phyloP scores from a whole-genome alignment of 2,888 invertebrate genomes.

The Tachina grossa region DNA sequence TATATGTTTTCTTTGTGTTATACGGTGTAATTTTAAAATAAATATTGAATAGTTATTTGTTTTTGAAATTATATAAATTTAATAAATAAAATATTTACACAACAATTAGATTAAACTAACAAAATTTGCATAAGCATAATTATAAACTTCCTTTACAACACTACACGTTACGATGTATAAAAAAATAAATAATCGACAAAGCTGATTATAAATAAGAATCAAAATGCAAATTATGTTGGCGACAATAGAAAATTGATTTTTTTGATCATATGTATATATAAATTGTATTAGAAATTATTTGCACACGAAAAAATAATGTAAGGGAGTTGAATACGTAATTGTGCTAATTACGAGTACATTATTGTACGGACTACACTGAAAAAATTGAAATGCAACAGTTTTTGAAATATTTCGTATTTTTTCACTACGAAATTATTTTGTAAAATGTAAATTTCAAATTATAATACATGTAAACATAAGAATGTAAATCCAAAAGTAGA shows the following conservation, averaged over 20 bases:
- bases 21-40: background rate
- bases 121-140: background rate
- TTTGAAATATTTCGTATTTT: no score
- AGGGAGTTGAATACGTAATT: background rate
- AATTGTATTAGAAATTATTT: background rate
- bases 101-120: slow-evolving; percentile 7
- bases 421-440: no score
- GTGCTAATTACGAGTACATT: no score
- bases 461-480: no score
- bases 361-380: no score
- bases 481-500: no score
- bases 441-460: no score
- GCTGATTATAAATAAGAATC: slow-evolving; percentile 19
- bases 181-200: background rate
- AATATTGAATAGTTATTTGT: background rate
- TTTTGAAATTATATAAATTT: background rate
- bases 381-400: no score
- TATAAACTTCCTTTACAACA: slow-evolving; percentile 1
- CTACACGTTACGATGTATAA: background rate
- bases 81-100: slow-evolving; percentile 8
- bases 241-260: background rate
- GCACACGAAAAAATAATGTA: background rate
- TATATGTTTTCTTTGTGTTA: no score
- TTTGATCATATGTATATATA: background rate
- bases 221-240: slow-evolving; percentile 23